Conservation (phyloP, 2,797 vertebrate species). For the Cuniculus paca region DNA sequence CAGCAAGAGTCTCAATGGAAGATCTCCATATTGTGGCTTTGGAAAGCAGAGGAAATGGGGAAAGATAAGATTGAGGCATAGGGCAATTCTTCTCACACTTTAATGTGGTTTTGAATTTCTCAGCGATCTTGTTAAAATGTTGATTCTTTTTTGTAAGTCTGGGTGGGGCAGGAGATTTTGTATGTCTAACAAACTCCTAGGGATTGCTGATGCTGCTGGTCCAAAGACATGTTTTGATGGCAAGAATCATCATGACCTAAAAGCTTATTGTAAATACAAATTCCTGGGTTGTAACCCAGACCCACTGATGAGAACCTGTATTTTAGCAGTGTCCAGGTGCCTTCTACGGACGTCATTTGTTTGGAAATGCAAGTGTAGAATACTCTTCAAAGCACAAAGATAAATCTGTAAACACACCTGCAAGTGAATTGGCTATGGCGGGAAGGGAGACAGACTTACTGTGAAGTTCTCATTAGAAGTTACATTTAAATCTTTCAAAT, state of each 20-base stretch:
- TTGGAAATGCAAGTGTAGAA: conserved; percentile 8
- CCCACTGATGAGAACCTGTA: background rate
- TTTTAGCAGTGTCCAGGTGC: conserved; percentile 27
- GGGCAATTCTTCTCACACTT: background rate
- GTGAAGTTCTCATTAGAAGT: conserved; percentile 1
- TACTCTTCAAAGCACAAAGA: conserved; percentile 21
- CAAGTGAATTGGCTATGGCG: background rate
- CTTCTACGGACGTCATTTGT: conserved; percentile 20
- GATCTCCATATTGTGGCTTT: background rate
- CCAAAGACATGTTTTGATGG: background rate
- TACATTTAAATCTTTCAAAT: conserved; percentile 43
- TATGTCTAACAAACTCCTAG: conserved; percentile 26
- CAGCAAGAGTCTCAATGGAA: background rate
- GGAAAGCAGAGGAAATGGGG: conserved; percentile 31
- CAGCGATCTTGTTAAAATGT: background rate
- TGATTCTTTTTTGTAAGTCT: background rate
- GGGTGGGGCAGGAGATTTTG: background rate
- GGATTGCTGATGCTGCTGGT: background rate
- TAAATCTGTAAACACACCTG: conserved; percentile 5
- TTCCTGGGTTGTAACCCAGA: background rate
- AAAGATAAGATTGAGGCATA: background rate
- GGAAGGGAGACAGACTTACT: background rate
- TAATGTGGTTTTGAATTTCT: background rate
- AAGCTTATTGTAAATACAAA: background rate
- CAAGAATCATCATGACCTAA: background rate